Percentiles rank a stretch among this genome's conserved stretches.
phyloP scores from a whole-genome alignment of 2,888 invertebrate genomes.

The Drosophila antonietae region DNA sequence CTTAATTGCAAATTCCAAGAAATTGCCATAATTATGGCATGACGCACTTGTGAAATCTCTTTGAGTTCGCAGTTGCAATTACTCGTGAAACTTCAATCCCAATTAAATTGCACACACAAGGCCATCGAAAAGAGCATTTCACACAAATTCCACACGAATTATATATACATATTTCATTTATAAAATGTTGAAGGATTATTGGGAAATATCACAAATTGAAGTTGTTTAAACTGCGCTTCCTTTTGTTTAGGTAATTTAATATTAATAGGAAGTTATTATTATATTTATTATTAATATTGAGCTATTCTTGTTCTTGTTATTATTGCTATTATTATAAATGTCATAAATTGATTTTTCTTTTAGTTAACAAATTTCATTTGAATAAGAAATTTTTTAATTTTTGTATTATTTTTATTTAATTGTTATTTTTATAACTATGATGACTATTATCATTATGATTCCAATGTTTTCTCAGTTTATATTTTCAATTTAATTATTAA shows the following conservation, averaged over 20 bases:
- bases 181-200: background rate
- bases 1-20: background rate
- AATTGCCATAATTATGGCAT: background rate
- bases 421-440: no score
- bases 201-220: background rate
- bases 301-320: background rate
- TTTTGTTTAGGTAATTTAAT: no score
- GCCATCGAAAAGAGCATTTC: background rate
- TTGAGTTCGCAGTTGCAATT: conserved; percentile 10
- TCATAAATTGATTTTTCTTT: no score
- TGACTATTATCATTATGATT: background rate
- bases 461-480: background rate
- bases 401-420: no score
- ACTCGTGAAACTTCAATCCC: background rate
- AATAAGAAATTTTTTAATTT: no score
- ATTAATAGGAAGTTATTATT: no score
- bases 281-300: no score
- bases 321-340: background rate
- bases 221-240: background rate
- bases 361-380: no score
- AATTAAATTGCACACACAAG: background rate
- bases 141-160: background rate
- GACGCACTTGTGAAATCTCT: conserved; percentile 1
- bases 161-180: background rate
- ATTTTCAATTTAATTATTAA: background rate